phyloP scores from a whole-genome alignment of 2,113 vertebrate genomes.

The Maccullochella peelii region DNA sequence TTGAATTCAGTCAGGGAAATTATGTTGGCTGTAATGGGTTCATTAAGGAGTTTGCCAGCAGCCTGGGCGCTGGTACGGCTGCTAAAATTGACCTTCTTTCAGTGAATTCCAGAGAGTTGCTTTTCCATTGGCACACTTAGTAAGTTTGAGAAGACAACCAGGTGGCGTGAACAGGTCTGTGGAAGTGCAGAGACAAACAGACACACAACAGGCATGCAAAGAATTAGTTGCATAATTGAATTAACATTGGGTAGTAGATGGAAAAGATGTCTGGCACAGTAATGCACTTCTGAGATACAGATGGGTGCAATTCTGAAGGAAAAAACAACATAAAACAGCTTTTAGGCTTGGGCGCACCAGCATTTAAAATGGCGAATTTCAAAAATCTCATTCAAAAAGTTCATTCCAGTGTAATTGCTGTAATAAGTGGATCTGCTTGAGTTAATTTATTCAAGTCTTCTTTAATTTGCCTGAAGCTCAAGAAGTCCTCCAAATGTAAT shows the following conservation, averaged over 20 bases:
- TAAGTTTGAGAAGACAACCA: conserved; percentile 24
- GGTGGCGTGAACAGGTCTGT: conserved; percentile 21
- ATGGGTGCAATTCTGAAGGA: background rate
- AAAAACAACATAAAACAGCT: background rate
- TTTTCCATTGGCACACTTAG: conserved; percentile 44
- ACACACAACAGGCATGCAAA: background rate
- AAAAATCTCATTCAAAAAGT: background rate
- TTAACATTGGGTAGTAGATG: background rate
- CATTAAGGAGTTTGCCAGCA: conserved; percentile 72
- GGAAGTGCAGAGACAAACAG: conserved; percentile 1
- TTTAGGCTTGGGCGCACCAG: background rate
- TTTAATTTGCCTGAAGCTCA: background rate
- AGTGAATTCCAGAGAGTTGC: conserved; percentile 52
- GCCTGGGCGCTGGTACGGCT: conserved; percentile 31
- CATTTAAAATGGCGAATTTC: background rate
- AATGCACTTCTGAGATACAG: conserved; percentile 11
- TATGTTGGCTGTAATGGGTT: conserved; percentile 72
- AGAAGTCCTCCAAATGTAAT: background rate
- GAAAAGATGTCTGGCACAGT: conserved; percentile 12
- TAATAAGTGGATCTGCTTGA: background rate
- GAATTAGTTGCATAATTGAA: conserved; percentile 30
- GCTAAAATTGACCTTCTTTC: conserved; percentile 58
- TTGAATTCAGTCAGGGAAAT: conserved; percentile 68
- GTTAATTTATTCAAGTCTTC: background rate
- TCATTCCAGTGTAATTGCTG: background rate